A percentile compares a stretch with the other conserved stretches of the same genome.
Evolutionary conservation across 1,140 invertebrate genomes (phyloP).

Genomic region (Meteorus sp.): DNA sequence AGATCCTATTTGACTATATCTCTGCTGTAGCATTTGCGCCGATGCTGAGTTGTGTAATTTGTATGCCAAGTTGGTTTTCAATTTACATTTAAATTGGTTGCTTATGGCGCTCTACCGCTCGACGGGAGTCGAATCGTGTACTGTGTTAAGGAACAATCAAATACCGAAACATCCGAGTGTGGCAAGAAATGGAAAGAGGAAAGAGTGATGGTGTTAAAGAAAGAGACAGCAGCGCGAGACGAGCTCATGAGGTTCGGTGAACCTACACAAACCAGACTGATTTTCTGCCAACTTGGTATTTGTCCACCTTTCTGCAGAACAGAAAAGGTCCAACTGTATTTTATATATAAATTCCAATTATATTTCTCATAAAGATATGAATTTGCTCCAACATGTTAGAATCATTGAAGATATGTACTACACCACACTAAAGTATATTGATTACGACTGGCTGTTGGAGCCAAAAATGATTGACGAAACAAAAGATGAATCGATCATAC

Average conservation of each 20-base stretch:
- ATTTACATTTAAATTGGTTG: constrained; percentile 63
- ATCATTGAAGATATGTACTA: too few species aligned
- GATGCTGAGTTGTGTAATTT: constrained; percentile 61
- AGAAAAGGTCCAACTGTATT: too few species aligned
- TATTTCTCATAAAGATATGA: too few species aligned
- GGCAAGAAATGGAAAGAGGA: constrained; percentile 28
- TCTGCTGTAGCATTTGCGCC: constrained; percentile 57
- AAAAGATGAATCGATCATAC: too few species aligned
- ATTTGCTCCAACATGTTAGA: too few species aligned
- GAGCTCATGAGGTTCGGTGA: constrained; percentile 39
- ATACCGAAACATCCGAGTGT: constrained; percentile 40
- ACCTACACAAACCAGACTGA: constrained; percentile 24
- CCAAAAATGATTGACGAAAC: too few species aligned
- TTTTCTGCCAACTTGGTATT: constrained; percentile 20
- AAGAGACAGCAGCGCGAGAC: background rate
- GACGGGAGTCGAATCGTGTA: constrained; percentile 53
- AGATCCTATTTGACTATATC: constrained; percentile 58
- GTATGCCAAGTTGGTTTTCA: constrained; percentile 61
- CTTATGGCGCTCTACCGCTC: constrained; percentile 60
- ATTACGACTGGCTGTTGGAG: too few species aligned
- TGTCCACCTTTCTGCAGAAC: too few species aligned
- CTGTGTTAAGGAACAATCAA: constrained; percentile 48
- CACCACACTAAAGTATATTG: too few species aligned
- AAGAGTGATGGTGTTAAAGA: constrained; percentile 6
- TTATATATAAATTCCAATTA: too few species aligned